Base-by-base conservation (phyloP, 2,113 vertebrate species). In the Brienomyrus brachyistius region DNA sequence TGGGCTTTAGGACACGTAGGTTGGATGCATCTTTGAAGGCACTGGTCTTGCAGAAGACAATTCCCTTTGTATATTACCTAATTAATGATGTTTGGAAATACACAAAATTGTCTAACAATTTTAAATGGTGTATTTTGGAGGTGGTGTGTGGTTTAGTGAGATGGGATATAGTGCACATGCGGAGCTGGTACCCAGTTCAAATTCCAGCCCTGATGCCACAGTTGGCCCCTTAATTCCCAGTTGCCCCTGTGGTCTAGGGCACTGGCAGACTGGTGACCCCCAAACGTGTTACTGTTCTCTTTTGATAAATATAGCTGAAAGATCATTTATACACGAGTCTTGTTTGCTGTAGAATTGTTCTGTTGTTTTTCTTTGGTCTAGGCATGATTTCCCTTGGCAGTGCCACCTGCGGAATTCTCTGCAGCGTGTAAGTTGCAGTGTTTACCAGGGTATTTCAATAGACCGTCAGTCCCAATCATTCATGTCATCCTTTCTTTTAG, bases 331-430 rank as follows among this genome's bases (percentile, higher is more conserved):
- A 40, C 31, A 43, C 5, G 7, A 47, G n/a, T 50, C 21, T n/a
- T 21, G 27, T 52, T 50, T 89, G 9, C n/a, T 89, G 31, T 48
- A 3, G 17, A 70, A 50, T 90, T 86, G 17, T 88, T 48, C 45
- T 43, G 7, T 43, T n/a, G 4, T 13, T 35, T 45, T n/a, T 47
- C 54, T 84, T 50, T n/a, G 21, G 11, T 40, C 8, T 27, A 90
- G 90, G 59, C 6, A 1, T n/a, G 48, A 77, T 5, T 87, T 77
- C 35, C 85, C 48, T 23, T 90, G 89, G 89, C 84, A 90, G 85
- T 77, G n/a, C 85, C 66, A 87, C 85, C 48, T 90, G n/a, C 11
- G 84, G 21, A 40, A 27, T 5, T 17, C 51, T 47, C 66, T 90
- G 31, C 89, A 80, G 7, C 62, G 45, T 80, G 89, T 59, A 90